A percentile compares a stretch with the other conserved stretches of the same genome.
These are phyloP conservation scores for Epicampocera succincta DNA, from an alignment of 2,888 invertebrate species.

Conservation along the genomic window DNA sequence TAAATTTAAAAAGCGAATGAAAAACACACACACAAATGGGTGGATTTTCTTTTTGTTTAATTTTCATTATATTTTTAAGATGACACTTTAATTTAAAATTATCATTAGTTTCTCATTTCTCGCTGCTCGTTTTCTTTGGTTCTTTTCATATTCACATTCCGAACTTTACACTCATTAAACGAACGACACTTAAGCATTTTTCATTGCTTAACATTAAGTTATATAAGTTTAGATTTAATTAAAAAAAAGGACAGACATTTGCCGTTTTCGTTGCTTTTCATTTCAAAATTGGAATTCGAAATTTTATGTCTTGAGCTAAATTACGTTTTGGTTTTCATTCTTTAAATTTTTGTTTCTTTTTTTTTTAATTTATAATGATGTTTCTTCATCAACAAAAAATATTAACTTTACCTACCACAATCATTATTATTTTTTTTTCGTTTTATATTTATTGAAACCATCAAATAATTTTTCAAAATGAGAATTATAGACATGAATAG, in stretches of 20 bases:
- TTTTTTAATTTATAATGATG: no score
- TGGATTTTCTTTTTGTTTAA: constrained; percentile 4
- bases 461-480: constrained; percentile 51
- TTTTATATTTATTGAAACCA: constrained; percentile 44
- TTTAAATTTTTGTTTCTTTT: no score
- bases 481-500: constrained; percentile 70
- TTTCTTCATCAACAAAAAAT: no score
- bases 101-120: constrained; percentile 27
- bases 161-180: constrained; percentile 35
- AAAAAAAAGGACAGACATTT: not conserved
- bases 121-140: not conserved
- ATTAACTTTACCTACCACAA: constrained; percentile 33
- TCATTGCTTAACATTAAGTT: not conserved
- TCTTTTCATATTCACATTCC: constrained; percentile 61
- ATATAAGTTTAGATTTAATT: constrained; percentile 16
- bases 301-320: constrained; percentile 22
- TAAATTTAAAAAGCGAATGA: not conserved
- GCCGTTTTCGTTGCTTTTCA: constrained; percentile 14
- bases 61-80: constrained; percentile 7
- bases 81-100: not conserved
- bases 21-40: constrained; percentile 3
- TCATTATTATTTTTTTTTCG: constrained; percentile 8
- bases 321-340: constrained; percentile 5
- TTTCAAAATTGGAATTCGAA: not conserved
- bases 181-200: constrained; percentile 28